Evolutionary conservation across 2,113 vertebrate species (phyloP), one percentile per base, ranked within the genome.

Genomic region (Emydocephalus ijimae): DNA sequence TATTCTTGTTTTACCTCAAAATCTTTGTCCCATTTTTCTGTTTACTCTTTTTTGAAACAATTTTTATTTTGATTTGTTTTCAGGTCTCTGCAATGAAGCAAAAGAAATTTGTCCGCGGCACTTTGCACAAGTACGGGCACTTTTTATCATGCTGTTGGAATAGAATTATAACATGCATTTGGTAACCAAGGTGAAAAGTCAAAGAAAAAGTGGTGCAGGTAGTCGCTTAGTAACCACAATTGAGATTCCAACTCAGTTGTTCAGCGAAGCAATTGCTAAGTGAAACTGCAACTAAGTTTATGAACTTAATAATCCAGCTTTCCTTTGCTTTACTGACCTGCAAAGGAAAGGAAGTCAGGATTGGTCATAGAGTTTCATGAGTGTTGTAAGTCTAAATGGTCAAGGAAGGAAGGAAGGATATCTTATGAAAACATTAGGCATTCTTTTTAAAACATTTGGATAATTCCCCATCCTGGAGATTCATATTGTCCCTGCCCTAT

Each of bases 31-130:
- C 26, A 3, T 52, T 87, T 48, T 52, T 52, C 48, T 18, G 1
- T 29, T 50, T 87, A 3, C 10, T 87, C 1, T 87, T 87, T 34
- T 2, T 43, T 86, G 2, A 90, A 92, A 12, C 34, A 55, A 43
- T 91, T 69, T 11, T 48, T n/a, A 15, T 26, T 8, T 43, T 29
- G 3, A 59, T 94, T 45, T 88, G 0, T 89, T 96, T 89, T 85
- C n/a, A 97, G 97, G 94, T 97, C 9, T 1, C 92, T 92, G 85
- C 91, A 93, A 95, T 96, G 39, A 97, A 97, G 93, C 88, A 1
- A 43, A 97, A n/a, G 85, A 23, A 95, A 90, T n/a, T 96, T n/a
- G 45, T 90, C 9, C 91, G 87, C 74, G 0, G 0, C n/a, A 88
- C 87, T 6, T 87, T 90, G 29, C 87, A 69, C 43, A 90, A 89